phyloP scores from a whole-genome alignment of 2,797 vertebrate species.

The Anniella stebbinsi region DNA sequence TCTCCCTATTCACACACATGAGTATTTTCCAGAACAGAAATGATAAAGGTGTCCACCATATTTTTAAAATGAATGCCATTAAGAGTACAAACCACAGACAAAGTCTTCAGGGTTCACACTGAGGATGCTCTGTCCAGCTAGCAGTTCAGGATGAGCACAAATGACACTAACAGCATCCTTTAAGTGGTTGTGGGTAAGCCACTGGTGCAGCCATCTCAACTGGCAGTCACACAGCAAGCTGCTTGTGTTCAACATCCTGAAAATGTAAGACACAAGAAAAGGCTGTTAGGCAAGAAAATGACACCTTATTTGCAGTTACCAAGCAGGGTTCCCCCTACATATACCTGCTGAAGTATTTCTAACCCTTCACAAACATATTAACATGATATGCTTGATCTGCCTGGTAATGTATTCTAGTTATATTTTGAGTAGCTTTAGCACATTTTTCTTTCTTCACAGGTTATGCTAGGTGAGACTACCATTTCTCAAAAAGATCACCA shows the following conservation, averaged over 20 bases:
- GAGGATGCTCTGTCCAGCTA: conserved; percentile 84
- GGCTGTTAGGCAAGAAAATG: background rate
- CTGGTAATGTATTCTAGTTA: background rate
- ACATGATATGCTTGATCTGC: background rate
- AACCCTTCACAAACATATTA: background rate
- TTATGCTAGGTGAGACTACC: background rate
- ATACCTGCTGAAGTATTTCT: background rate
- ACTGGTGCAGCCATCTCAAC: conserved; percentile 89
- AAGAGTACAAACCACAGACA: conserved; percentile 83
- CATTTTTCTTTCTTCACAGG: background rate
- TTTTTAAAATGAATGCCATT: background rate
- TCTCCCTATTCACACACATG: background rate
- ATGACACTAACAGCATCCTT: conserved; percentile 84
- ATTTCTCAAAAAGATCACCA: background rate
- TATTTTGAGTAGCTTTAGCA: background rate
- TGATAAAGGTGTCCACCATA: accelerated
- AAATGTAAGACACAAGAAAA: conserved; percentile 4
- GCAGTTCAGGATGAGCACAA: conserved; percentile 88
- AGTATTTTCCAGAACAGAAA: background rate
- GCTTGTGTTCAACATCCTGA: conserved; percentile 88
- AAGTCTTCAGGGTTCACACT: conserved; percentile 81
- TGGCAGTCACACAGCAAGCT: conserved; percentile 95
- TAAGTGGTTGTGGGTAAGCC: conserved; percentile 84
- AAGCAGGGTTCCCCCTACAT: background rate
- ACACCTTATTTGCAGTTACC: background rate